Base-by-base conservation (phyloP, 2,113 vertebrate genomes). In the Enhydra lutris region DNA sequence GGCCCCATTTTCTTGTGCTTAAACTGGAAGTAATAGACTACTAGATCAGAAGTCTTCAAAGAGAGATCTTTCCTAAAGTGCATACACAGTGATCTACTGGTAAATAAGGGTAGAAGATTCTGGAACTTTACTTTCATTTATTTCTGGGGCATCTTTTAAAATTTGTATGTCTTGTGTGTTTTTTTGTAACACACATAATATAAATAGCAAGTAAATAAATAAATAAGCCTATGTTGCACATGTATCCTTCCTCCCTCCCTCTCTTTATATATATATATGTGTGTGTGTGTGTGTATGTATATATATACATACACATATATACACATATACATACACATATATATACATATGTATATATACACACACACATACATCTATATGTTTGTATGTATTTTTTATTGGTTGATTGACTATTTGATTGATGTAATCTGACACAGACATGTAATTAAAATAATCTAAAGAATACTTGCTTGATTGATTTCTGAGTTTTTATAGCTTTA, bases 361-460 rank as follows among this genome's bases (percentile, higher is more conserved):
- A 17, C 17, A 15, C 9, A 24, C 45, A 4, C 61, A 14, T 59
- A 4, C 67, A 18, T 59, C 8, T 59, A 8, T 59, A 23, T 59
- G 59, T 61, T 9, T 65, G 4, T 65, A 6, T 31, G 36, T 61
- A 14, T 71, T n/a, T 67, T 89, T 45, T 45, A 88, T 29, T 85
- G 31, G 65, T 45, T 94, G 18, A 93, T 71, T 80, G 55, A 94
- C 15, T 63, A 63, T 63, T 31, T 71, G 24, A 93, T 52, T 81
- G 83, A 76, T 73, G 21, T 63, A 87, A 84, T 74, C 82, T 89
- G 34, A 45, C 23, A 79, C 26, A 85, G 34, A 71, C 4, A 69
- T 42, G 45, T 31, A 63, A 87, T 92, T 34, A 95, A 83, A 91
- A 94, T 81, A 90, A 96, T 52, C 26, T 92, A 45, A 24, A 55